Evolutionary conservation across 2,113 vertebrate species (phyloP), one percentile per base, ranked within the genome.

Genomic region (Crypturellus undulatus): DNA sequence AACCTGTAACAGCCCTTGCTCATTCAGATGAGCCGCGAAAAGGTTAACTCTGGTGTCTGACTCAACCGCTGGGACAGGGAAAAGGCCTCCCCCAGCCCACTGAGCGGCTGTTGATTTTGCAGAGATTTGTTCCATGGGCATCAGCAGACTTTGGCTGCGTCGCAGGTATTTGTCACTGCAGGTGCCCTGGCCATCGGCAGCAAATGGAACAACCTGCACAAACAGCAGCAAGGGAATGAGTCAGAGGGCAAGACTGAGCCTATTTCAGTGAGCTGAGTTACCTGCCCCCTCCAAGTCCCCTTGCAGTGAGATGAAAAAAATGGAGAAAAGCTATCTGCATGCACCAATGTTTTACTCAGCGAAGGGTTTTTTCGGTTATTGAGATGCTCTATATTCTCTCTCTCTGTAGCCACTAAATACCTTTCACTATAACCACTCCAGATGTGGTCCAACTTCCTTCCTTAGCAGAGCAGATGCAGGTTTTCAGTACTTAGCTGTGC

Each of bases 371-470:
- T 70, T 79, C 3, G 0, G 45, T 90, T 90, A 51, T 80, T 70
- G 12, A 84, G 86, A 77, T 71, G 30, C 45, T 51, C 4, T 49
- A 42, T 26, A 38, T 28, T 95, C 13, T 93, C 80, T 94, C 18
- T 4, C 72, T 95, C 65, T 76, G 73, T 87, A 83, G 91, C 79
- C 91, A 69, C 93, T 79, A 30, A 93, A 81, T 77, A 21, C 92
- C 87, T 96, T 94, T 96, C 90, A 88, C 83, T 87, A 64, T 47
- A 91, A 95, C 47, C 77, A 70, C 79, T 92, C 80, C 72, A 90
- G 81, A 90, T 90, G 94, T 77, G 95, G 86, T 90, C 85, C 90
- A 80, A 38, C 91, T 96, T 96, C 92, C 94, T 97, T 96, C 88
- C 95, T 93, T 94, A 79, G 58, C 93, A 45, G 18, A 76, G 45